Percentiles rank a stretch among this genome's conserved stretches.
Evolutionary conservation across 2,888 invertebrate species (phyloP).

Genomic region (Taenaris catops): DNA sequence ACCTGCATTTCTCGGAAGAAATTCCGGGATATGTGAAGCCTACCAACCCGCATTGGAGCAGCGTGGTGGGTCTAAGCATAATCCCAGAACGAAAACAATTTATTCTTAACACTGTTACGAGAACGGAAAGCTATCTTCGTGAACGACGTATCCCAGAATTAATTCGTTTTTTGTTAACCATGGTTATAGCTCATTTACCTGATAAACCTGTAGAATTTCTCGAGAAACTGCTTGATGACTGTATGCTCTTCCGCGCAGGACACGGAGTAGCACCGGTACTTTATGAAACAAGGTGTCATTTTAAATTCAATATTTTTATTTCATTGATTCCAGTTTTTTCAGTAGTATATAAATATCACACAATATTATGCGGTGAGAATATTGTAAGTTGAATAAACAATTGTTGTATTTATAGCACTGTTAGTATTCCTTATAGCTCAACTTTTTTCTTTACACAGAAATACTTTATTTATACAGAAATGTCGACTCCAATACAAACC

Average conservation of each 20-base stretch:
- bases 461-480: too few species aligned
- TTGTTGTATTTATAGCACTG: not conserved
- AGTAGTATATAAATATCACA: not conserved
- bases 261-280: conserved; percentile 54
- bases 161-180: conserved; percentile 53
- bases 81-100: conserved; percentile 42
- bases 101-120: conserved; percentile 40
- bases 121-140: conserved; percentile 55
- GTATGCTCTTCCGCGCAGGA: conserved; percentile 62
- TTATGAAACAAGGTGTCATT: conserved; percentile 55
- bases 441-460: not conserved
- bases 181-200: conserved; percentile 44
- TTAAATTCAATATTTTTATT: conserved; percentile 3
- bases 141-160: conserved; percentile 61
- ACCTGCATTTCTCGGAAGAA: too few species aligned
- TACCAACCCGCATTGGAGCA: too few species aligned
- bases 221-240: conserved; percentile 51
- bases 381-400: not conserved
- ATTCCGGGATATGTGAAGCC: too few species aligned
- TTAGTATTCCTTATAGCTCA: not conserved
- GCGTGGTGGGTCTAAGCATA: too few species aligned
- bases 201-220: conserved; percentile 41
- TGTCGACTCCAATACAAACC: too few species aligned
- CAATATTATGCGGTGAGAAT: not conserved
- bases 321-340: not conserved